phyloP scores from a whole-genome alignment of 2,888 invertebrate species.

The Melinaea menophilus region DNA sequence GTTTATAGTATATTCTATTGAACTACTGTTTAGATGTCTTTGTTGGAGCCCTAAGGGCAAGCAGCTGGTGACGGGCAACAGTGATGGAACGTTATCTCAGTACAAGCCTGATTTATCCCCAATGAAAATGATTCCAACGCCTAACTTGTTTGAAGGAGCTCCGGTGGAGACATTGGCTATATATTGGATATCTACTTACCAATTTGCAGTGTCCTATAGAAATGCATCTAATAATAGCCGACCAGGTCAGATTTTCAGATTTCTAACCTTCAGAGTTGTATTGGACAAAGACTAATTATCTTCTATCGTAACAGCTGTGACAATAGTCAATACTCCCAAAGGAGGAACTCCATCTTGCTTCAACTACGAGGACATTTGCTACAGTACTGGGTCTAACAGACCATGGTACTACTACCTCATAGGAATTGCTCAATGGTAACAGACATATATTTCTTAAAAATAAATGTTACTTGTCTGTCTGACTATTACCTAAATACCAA shows the following conservation, averaged over 20 bases:
- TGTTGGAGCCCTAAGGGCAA: slow-evolving; percentile 99
- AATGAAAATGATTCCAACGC: slow-evolving; percentile 85
- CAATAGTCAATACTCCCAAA: slow-evolving; percentile 71
- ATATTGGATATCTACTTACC: slow-evolving; percentile 90
- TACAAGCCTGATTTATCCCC: slow-evolving; percentile 92
- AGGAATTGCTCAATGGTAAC: slow-evolving; percentile 85
- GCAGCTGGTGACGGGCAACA: slow-evolving; percentile 93
- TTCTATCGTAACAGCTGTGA: slow-evolving; percentile 49
- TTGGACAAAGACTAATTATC: not conserved
- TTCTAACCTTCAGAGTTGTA: not conserved
- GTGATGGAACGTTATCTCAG: slow-evolving; percentile 89
- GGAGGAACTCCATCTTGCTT: slow-evolving; percentile 81
- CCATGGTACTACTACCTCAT: slow-evolving; percentile 85
- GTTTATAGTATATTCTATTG: too few species aligned
- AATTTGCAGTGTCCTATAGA: slow-evolving; percentile 89
- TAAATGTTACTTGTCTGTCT: too few species aligned
- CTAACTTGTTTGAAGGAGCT: slow-evolving; percentile 71
- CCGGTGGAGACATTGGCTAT: slow-evolving; percentile 81
- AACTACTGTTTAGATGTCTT: slow-evolving; percentile 70
- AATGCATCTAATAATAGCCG: slow-evolving; percentile 75
- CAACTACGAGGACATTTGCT: slow-evolving; percentile 92
- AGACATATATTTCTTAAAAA: not conserved
- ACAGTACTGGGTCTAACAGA: slow-evolving; percentile 82
- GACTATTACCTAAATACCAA: not conserved
- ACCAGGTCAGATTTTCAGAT: slow-evolving; percentile 57